Evolutionary conservation across 2,797 vertebrate genomes (phyloP).

Genomic region (Sternarchorhynchus goeldii): DNA sequence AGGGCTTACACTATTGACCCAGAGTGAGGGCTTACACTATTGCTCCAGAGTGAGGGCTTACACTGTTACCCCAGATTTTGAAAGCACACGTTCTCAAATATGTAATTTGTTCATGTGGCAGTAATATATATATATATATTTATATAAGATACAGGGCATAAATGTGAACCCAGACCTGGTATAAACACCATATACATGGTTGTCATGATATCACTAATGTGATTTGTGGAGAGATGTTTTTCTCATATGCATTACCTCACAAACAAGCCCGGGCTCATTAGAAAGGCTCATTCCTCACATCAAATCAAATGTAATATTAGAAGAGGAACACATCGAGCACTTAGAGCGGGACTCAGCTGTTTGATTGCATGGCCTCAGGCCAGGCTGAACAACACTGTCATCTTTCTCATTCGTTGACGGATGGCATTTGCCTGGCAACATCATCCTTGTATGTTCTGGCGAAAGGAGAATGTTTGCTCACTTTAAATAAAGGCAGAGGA

Average conservation of each 20-base stretch:
- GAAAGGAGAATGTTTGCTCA: background rate
- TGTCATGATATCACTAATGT: background rate
- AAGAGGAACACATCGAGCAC: background rate
- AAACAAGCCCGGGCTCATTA: background rate
- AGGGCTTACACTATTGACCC: no score
- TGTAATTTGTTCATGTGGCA: no score
- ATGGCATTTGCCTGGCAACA: conserved; percentile 17
- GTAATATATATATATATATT: no score
- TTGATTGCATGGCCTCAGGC: background rate
- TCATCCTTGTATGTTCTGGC: background rate
- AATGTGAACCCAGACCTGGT: background rate
- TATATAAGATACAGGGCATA: no score
- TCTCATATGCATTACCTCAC: background rate
- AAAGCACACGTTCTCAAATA: no score
- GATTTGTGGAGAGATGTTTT: background rate
- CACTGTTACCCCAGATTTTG: no score
- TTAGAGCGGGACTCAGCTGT: conserved; percentile 9
- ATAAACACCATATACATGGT: no score
- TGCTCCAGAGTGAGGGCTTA: no score
- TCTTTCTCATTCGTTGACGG: background rate
- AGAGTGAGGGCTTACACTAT: no score
- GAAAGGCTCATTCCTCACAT: background rate
- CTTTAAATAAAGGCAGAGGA: background rate
- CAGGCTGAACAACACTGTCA: background rate
- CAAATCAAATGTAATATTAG: conserved; percentile 3